Evolutionary conservation across 2,797 vertebrate species (phyloP), one percentile per base, ranked within the genome.

Genomic region (Cuculus canorus): DNA sequence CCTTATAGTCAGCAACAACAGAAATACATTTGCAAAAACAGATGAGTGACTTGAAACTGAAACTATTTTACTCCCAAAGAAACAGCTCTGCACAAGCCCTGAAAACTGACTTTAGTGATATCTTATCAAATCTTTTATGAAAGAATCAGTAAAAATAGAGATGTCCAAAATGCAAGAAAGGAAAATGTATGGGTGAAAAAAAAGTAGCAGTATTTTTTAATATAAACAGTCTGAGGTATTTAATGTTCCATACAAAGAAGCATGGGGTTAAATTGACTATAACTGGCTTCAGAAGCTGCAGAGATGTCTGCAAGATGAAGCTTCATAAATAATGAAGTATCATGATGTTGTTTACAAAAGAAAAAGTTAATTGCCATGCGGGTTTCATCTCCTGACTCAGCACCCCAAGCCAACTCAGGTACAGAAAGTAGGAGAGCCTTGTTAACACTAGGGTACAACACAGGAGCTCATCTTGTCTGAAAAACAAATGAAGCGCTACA

Each of bases 181-280:
- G 32, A 54, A 17, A 4, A 70, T 9, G 2, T 1, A 4, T 45
- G 43, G 15, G 4, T 2, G 0, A 1, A 18, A 32, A 17, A 35
- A 5, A 39, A 70, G 12, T 5, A 82, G 10, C 10, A 43, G 9
- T 13, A 43, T 30, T 79, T 18, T 63, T 91, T 82, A 77, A 89
- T 1, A 0, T 7, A 61, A 69, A 52, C 17, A 54, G 25, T 37
- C 30, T 37, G 56, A 75, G 35, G 70, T 45, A 57, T 63, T 78
- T 47, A 57, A 11, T 37, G 52, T 45, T 81, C 10, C 21, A 18
- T 16, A 53, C n/a, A 71, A 82, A 80, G 23, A 3, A 80, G 9
- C 7, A 18, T 3, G 12, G 10, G 17, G 13, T n/a, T 83, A 83
- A 75, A 83, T 7, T n/a, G 16, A 37, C 14, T 66, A 2, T 9